Percentiles rank a stretch among this genome's conserved stretches.
phyloP scores from a whole-genome alignment of 2,888 invertebrate species.

The Plagodis pulveraria region DNA sequence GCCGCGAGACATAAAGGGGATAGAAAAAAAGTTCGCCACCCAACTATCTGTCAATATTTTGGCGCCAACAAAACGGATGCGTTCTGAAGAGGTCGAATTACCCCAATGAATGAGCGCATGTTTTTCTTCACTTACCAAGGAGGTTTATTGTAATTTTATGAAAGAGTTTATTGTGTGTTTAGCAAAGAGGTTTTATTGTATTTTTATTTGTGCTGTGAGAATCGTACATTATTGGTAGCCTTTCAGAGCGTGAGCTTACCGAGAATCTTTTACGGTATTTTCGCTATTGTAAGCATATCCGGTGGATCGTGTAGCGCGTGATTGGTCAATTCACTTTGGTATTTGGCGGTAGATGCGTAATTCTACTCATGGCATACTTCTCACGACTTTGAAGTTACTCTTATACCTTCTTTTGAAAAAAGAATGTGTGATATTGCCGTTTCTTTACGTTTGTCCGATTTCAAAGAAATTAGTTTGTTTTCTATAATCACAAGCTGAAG shows the following conservation, averaged over 20 bases:
- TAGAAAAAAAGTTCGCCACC: not conserved
- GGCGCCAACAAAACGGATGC: slow-evolving; percentile 28
- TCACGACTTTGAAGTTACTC: not conserved
- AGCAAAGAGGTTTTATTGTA: slow-evolving; percentile 20
- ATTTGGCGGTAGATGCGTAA: slow-evolving; percentile 7
- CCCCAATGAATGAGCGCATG: slow-evolving; percentile 15
- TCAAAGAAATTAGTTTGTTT: no score
- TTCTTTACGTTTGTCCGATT: no score
- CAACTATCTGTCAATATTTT: slow-evolving; percentile 20
- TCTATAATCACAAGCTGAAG: no score
- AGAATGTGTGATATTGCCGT: no score
- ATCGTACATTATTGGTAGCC: slow-evolving; percentile 7
- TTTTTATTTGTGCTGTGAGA: slow-evolving; percentile 15
- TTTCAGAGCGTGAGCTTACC: slow-evolving; percentile 13
- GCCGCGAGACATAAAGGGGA: no score
- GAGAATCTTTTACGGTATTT: slow-evolving; percentile 22
- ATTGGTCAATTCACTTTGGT: slow-evolving; percentile 24
- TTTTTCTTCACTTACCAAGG: slow-evolving; percentile 13
- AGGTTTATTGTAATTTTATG: slow-evolving; percentile 14
- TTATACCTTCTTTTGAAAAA: not conserved
- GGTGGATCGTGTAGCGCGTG: slow-evolving; percentile 17
- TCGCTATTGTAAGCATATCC: slow-evolving; percentile 19
- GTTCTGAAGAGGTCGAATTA: slow-evolving; percentile 20
- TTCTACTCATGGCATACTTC: not conserved
- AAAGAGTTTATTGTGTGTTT: slow-evolving; percentile 21